phyloP scores from a whole-genome alignment of 2,888 invertebrate genomes.

The Drymonia ruficornis region DNA sequence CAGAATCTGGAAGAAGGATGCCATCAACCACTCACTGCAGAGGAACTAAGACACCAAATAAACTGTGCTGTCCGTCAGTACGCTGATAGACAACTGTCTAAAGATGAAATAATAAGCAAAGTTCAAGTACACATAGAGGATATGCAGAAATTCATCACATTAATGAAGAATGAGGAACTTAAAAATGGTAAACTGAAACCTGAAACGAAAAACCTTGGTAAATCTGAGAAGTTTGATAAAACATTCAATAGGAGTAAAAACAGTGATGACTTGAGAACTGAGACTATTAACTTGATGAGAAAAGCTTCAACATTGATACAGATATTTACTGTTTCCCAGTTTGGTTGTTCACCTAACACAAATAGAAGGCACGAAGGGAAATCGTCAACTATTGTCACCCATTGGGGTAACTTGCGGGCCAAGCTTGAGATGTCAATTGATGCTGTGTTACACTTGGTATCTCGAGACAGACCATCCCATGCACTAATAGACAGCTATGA shows the following conservation, averaged over 20 bases:
- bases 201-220: constrained; percentile 56
- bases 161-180: constrained; percentile 93
- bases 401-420: constrained; percentile 98
- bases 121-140: constrained; percentile 98
- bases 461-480: constrained; percentile 76
- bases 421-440: constrained; percentile 95
- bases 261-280: constrained; percentile 77
- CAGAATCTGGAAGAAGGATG: constrained; percentile 93
- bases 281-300: constrained; percentile 91
- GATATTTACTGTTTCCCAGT: constrained; percentile 96
- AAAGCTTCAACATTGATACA: constrained; percentile 95
- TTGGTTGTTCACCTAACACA: constrained; percentile 92
- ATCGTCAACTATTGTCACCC: constrained; percentile 93
- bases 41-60: constrained; percentile 94
- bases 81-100: constrained; percentile 97
- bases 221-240: constrained; percentile 70
- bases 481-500: constrained; percentile 83
- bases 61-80: constrained; percentile 96
- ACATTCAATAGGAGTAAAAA: constrained; percentile 63
- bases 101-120: constrained; percentile 97
- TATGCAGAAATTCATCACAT: constrained; percentile 97
- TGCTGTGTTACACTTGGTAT: constrained; percentile 86
- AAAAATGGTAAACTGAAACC: constrained; percentile 53
- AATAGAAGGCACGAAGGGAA: constrained; percentile 93
- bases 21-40: constrained; percentile 88